Evolutionary conservation across 2,113 vertebrate species (phyloP).

Genomic region (Xiphophorus couchianus): DNA sequence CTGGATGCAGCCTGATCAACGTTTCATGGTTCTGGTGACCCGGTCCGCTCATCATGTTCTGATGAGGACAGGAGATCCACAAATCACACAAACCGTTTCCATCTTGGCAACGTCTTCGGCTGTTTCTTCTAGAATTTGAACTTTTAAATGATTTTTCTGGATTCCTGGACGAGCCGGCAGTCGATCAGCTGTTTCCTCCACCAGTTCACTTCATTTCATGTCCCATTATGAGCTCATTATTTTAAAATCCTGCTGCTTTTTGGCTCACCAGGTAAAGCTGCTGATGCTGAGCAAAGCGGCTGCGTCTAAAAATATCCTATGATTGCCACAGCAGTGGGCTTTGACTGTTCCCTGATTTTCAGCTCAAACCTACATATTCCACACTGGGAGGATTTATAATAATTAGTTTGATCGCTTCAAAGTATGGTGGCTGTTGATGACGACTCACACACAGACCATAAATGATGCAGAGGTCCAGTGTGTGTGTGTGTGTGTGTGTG

Average conservation of each 20-base stretch:
- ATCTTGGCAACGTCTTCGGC: not conserved
- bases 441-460: slow-evolving; percentile 17
- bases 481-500: slow-evolving; percentile 20
- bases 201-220: slow-evolving; percentile 23
- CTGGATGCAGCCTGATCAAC: too few relatives aligned
- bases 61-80: not conserved
- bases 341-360: not conserved
- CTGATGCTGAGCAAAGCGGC: slow-evolving; percentile 26
- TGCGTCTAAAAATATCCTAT: slow-evolving; percentile 26
- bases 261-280: slow-evolving; percentile 7
- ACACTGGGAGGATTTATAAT: slow-evolving; percentile 20
- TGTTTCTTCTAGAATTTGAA: not conserved
- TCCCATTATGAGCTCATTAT: slow-evolving; percentile 43
- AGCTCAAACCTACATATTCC: not conserved
- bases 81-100: not conserved
- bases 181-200: slow-evolving; percentile 14
- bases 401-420: slow-evolving; percentile 13
- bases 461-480: not conserved
- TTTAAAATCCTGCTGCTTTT: slow-evolving; percentile 40
- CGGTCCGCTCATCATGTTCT: too few relatives aligned
- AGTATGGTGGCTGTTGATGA: slow-evolving; percentile 29
- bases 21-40: too few relatives aligned
- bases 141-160: slow-evolving; percentile 7
- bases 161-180: not conserved
- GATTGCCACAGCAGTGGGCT: slow-evolving; percentile 20